Conservation (phyloP, 2,113 vertebrate species). For the Accipiter virgatus region DNA sequence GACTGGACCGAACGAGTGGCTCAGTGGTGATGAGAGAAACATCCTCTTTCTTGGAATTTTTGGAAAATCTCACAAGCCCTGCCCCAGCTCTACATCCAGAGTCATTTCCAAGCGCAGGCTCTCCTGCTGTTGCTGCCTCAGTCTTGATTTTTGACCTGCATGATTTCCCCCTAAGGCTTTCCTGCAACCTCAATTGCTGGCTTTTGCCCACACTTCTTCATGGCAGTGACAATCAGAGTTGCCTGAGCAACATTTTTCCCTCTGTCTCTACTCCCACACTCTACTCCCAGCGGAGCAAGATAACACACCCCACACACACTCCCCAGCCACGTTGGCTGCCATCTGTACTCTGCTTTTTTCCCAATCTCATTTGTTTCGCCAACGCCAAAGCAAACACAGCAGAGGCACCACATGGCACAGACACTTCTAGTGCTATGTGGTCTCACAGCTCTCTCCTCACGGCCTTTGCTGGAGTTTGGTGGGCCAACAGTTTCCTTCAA, state of each 20-base stretch:
- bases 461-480: not conserved
- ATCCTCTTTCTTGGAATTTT: not conserved
- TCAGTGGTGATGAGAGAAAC: not conserved
- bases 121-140: fast-evolving
- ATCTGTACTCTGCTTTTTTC: not conserved
- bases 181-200: not conserved
- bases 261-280: not conserved
- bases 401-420: fast-evolving
- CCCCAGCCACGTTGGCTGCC: not conserved
- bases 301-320: not conserved
- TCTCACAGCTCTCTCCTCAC: not conserved
- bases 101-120: not conserved
- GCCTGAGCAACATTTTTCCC: not conserved
- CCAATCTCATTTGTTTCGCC: not conserved
- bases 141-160: not conserved
- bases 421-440: not conserved
- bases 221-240: not conserved
- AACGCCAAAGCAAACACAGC: not conserved
- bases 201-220: not conserved
- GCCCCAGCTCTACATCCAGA: not conserved
- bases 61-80: not conserved
- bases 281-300: not conserved
- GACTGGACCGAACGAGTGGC: fast-evolving
- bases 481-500: not conserved
- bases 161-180: not conserved